phyloP scores from a whole-genome alignment of 2,113 vertebrate species.

The Larimichthys polyactis region DNA sequence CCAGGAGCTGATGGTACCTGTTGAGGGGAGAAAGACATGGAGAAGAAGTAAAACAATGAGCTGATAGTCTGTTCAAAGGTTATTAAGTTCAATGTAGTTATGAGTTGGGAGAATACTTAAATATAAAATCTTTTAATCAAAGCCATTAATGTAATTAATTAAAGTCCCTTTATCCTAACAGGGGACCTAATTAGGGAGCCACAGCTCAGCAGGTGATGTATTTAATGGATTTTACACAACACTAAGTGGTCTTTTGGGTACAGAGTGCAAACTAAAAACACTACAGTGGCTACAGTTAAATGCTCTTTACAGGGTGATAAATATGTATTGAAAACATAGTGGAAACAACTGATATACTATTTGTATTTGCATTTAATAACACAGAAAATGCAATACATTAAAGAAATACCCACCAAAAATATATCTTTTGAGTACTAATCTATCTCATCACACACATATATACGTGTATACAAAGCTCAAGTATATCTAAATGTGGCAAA shows the following conservation, averaged over 20 bases:
- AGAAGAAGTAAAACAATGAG: background rate
- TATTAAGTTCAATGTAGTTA: background rate
- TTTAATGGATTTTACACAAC: constrained; percentile 9
- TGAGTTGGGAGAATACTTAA: background rate
- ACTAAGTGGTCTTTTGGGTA: constrained; percentile 13
- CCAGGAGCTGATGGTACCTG: constrained; percentile 97
- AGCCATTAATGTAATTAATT: background rate
- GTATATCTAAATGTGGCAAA: background rate
- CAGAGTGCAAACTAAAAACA: background rate
- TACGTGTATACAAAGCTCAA: background rate
- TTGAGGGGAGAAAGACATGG: background rate
- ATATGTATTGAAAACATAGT: no score
- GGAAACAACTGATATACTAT: background rate
- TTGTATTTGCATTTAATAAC: background rate
- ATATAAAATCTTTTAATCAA: background rate
- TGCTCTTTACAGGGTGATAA: background rate
- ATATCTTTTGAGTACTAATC: background rate
- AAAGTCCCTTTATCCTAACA: background rate
- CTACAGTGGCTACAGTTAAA: background rate
- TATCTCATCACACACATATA: no score
- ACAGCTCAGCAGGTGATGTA: background rate
- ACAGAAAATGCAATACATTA: background rate
- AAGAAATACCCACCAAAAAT: background rate
- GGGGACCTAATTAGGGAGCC: constrained; percentile 17
- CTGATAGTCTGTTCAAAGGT: background rate